A percentile compares a stretch with the other conserved stretches of the same genome.
Evolutionary conservation across 2,888 invertebrate species (phyloP).

Genomic region (Boloria selene): DNA sequence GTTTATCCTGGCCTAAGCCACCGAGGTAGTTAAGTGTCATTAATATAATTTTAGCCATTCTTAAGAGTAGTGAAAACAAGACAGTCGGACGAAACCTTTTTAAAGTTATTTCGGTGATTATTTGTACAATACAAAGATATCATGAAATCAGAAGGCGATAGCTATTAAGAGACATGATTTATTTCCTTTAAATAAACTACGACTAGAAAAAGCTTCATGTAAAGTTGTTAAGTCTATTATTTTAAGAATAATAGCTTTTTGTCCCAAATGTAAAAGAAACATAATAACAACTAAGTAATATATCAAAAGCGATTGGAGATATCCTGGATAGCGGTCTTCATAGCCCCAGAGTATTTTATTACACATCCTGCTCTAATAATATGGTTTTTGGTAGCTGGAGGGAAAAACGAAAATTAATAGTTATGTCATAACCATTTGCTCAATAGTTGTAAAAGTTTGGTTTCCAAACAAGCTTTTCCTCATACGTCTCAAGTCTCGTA

Average conservation of each 20-base stretch:
- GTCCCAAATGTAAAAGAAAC: slow-evolving; percentile 12
- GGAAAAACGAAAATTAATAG: background rate
- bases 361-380: slow-evolving; percentile 4
- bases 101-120: too few relatives aligned
- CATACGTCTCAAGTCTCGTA: too few relatives aligned
- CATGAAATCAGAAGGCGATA: too few relatives aligned
- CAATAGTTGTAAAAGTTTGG: background rate
- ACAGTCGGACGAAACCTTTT: too few relatives aligned
- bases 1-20: too few relatives aligned
- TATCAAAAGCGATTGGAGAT: slow-evolving; percentile 24
- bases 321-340: slow-evolving; percentile 21
- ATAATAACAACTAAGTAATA: slow-evolving; percentile 13
- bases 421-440: background rate
- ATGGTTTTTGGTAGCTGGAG: background rate
- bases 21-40: too few relatives aligned
- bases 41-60: too few relatives aligned
- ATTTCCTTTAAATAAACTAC: too few relatives aligned
- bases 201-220: background rate
- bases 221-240: slow-evolving; percentile 1
- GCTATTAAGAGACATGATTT: too few relatives aligned
- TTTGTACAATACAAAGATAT: too few relatives aligned
- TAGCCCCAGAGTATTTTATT: slow-evolving; percentile 22
- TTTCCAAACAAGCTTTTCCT: too few relatives aligned
- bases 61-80: too few relatives aligned
- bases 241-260: slow-evolving; percentile 6